These are phyloP conservation scores for Bombus soroeensis DNA, from an alignment of 1,140 invertebrate species.

Conservation along the genomic window DNA sequence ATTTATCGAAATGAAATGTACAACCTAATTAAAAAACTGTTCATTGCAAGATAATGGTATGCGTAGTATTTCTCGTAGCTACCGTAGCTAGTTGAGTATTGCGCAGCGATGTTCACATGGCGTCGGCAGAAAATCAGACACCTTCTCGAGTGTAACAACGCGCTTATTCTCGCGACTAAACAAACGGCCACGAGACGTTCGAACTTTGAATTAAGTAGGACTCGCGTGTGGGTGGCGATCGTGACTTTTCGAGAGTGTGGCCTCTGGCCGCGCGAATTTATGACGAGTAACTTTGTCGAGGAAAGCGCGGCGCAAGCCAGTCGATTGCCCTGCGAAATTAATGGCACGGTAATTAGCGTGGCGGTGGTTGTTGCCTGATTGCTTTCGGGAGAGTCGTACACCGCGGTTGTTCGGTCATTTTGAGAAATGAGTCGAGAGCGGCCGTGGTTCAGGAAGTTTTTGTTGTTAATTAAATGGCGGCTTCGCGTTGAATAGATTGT, in stretches of 20 bases:
- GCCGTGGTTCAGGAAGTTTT: neutral
- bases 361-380: constrained; percentile 8
- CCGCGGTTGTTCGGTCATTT: neutral
- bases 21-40: too few species aligned
- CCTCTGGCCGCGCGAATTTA: neutral
- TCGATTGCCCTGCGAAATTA: neutral
- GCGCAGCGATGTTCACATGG: constrained; percentile 1
- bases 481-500: neutral
- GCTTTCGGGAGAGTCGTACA: neutral
- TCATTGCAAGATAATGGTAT: too few species aligned
- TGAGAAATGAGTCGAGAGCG: neutral
- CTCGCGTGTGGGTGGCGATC: constrained; percentile 53
- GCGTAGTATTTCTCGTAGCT: neutral
- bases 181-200: neutral
- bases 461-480: neutral
- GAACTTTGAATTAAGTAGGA: constrained; percentile 23
- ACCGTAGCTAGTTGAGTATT: constrained; percentile 33
- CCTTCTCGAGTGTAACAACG: constrained; percentile 18
- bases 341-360: constrained; percentile 21
- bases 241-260: constrained; percentile 5
- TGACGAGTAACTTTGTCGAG: constrained; percentile 2
- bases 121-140: constrained; percentile 58
- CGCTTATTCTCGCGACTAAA: too few species aligned
- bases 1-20: too few species aligned
- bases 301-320: neutral